Base-by-base conservation (phyloP, 2,113 vertebrate species). In the Anoplopoma fimbria region DNA sequence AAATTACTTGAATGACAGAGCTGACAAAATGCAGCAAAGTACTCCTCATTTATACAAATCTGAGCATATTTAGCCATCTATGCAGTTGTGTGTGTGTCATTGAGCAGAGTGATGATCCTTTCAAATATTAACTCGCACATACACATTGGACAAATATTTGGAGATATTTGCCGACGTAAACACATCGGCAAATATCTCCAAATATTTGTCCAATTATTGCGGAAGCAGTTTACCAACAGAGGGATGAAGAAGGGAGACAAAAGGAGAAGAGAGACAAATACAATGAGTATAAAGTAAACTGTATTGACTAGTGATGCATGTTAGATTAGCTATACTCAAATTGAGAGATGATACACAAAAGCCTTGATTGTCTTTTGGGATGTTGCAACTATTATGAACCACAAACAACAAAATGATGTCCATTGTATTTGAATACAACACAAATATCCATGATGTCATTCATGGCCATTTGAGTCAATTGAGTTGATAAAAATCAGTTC, bases 131-230 rank as follows among this genome's bases (percentile, higher is more conserved):
- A 72, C 42, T 42, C 53, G 17, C 34, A 60, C 25, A 34, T 27
- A 15, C 33, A 47, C 4, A 47, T 42, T 31, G 29, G 69, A n/a
- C 69, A 69, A 64, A 77, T 40, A 65, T 45, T 27, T 36, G 14
- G 72, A 62, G 74, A 69, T 81, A 77, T 87, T 77, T 81, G 21
- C n/a, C n/a, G n/a, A n/a, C n/a, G n/a, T n/a, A n/a, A n/a, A 15
- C 33, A 47, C 4, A 47, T 42, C 36, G 29, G 69, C 69, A 69
- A 64, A 77, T 40, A 65, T 45, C 33, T 36, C 14, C 77, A 62
- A 77, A 69, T 81, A 77, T 87, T 77, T 81, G 21, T 74, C 58
- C 53, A 77, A 65, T 77, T 73, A 77, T 69, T 57, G 17, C 62
- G 67, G 34, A 57, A 47, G 51, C 38, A 45, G 33, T 13, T 9